These are phyloP conservation scores for Heteronetta atricapilla DNA, from an alignment of 2,113 vertebrate genomes.

Conservation along the genomic window DNA sequence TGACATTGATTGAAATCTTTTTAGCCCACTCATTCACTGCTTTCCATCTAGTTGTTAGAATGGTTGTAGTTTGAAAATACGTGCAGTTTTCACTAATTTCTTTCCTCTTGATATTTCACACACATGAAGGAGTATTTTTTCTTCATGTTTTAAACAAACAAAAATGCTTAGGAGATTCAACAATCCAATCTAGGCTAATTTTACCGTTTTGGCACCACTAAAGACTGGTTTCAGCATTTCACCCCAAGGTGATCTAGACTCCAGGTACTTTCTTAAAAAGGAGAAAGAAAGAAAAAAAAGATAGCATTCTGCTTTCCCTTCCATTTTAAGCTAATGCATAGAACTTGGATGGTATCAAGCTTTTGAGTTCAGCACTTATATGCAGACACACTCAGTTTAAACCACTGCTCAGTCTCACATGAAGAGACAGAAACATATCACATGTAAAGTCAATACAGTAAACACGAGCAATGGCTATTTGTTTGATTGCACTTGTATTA, in stretches of 20 bases:
- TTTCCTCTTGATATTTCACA: neutral
- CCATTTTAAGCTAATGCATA: neutral
- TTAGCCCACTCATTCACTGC: neutral
- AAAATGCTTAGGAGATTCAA: neutral
- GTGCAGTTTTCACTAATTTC: neutral
- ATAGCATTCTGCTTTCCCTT: neutral
- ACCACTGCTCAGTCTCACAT: neutral
- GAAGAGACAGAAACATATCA: neutral
- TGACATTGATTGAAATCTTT: neutral
- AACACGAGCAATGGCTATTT: neutral
- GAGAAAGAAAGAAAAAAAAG: neutral
- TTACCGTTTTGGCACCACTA: neutral
- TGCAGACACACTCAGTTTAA: neutral
- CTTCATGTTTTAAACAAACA: neutral
- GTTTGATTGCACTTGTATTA: neutral
- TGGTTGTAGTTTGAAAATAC: neutral
- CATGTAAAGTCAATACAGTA: neutral
- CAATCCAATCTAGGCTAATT: neutral
- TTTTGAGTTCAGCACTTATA: neutral
- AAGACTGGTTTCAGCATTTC: neutral
- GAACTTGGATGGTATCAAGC: neutral
- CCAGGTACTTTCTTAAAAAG: neutral
- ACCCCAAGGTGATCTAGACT: neutral
- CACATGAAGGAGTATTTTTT: neutral
- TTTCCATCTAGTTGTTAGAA: neutral